Evolutionary conservation across 2,113 vertebrate genomes (phyloP).

Genomic region (Glareola pratincola): DNA sequence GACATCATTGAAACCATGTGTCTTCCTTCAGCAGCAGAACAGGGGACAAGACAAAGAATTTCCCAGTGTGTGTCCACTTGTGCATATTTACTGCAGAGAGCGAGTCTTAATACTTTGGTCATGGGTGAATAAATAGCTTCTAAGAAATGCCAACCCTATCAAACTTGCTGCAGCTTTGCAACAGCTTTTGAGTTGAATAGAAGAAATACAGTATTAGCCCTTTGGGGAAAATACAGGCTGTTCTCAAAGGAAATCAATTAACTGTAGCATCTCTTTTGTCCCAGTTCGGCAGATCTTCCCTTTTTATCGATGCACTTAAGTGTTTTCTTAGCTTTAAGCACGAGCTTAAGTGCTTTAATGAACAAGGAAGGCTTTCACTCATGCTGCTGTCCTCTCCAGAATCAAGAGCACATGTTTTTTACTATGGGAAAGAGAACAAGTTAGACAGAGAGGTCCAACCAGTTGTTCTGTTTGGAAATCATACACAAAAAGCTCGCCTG

Average conservation of each 20-base stretch:
- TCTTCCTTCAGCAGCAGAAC: conserved; percentile 64
- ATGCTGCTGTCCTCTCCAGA: neutral
- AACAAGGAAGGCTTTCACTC: conserved; percentile 17
- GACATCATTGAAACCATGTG: conserved; percentile 75
- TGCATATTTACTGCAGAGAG: conserved; percentile 48
- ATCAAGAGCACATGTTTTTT: neutral
- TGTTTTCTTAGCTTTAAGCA: conserved; percentile 24
- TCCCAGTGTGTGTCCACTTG: conserved; percentile 60
- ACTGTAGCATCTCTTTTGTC: conserved; percentile 28
- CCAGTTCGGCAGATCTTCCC: neutral
- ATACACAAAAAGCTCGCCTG: neutral
- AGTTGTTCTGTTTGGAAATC: neutral
- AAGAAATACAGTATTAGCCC: conserved; percentile 6
- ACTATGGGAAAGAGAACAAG: neutral
- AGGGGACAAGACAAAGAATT: conserved; percentile 63
- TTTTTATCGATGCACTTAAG: conserved; percentile 26
- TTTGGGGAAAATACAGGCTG: neutral
- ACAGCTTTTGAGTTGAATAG: neutral
- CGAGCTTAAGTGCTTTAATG: neutral
- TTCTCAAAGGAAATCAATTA: conserved; percentile 50
- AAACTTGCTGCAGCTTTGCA: conserved; percentile 41
- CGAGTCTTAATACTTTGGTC: conserved; percentile 48
- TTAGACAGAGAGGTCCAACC: neutral
- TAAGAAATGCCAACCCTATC: conserved; percentile 59
- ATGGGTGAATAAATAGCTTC: conserved; percentile 72